Percentiles rank a stretch among this genome's conserved stretches.
Conservation (phyloP, 2,888 invertebrate genomes). For the Malacosoma neustria region DNA sequence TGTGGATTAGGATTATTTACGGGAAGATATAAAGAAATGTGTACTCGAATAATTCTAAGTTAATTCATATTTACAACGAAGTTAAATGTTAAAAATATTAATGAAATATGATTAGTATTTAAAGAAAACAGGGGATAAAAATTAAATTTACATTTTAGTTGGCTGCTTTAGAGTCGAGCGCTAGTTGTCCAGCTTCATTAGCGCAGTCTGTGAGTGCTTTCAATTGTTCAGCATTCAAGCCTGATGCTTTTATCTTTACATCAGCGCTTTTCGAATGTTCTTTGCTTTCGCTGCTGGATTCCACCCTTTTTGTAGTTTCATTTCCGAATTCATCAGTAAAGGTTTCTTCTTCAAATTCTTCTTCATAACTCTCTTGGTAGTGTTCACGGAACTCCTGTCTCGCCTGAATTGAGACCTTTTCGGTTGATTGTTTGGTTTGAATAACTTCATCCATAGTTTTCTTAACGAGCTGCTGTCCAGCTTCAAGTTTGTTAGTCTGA, state of each 20-base stretch:
- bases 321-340: slow-evolving; percentile 61
- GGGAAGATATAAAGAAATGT: too few relatives aligned
- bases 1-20: too few relatives aligned
- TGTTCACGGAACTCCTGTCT: slow-evolving; percentile 66
- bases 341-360: slow-evolving; percentile 67
- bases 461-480: slow-evolving; percentile 64
- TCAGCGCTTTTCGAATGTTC: slow-evolving; percentile 67
- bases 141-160: slow-evolving; percentile 56
- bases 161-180: slow-evolving; percentile 61
- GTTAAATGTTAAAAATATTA: too few relatives aligned
- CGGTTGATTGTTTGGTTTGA: slow-evolving; percentile 52
- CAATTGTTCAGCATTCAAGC: slow-evolving; percentile 59
- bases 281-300: slow-evolving; percentile 66
- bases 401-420: slow-evolving; percentile 59
- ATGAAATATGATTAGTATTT: too few relatives aligned
- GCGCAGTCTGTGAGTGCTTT: slow-evolving; percentile 68
- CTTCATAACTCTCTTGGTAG: slow-evolving; percentile 64
- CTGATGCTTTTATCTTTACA: slow-evolving; percentile 63
- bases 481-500: slow-evolving; percentile 50
- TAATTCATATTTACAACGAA: too few relatives aligned
- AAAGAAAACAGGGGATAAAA: slow-evolving; percentile 6
- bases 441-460: slow-evolving; percentile 64
- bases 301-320: slow-evolving; percentile 56
- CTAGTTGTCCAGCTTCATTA: slow-evolving; percentile 63
- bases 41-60: too few relatives aligned